A percentile compares a stretch with the other conserved stretches of the same genome.
These are phyloP conservation scores for Coptodon rendalli DNA, from an alignment of 2,113 vertebrate genomes.

Conservation along the genomic window DNA sequence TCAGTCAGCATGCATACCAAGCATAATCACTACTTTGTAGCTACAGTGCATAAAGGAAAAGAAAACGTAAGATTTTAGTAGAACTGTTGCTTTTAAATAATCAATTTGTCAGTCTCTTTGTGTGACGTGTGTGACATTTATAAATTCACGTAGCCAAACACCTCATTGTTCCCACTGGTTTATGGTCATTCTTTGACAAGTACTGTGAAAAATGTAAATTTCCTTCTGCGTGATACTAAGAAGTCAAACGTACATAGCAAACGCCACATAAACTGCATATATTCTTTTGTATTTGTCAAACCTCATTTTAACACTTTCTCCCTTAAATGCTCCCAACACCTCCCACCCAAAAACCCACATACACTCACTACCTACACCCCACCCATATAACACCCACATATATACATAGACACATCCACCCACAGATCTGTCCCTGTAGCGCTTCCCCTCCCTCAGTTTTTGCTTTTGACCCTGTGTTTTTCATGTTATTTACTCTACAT, in stretches of 20 bases:
- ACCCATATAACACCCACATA: constrained; percentile 41
- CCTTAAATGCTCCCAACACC: constrained; percentile 9
- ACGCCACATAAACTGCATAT: background rate
- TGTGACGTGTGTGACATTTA: background rate
- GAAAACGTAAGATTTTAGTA: background rate
- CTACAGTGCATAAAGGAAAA: background rate
- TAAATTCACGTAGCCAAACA: background rate
- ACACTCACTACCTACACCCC: constrained; percentile 8
- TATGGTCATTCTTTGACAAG: background rate
- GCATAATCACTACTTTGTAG: background rate
- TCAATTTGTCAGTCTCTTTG: background rate
- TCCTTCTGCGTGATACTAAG: background rate
- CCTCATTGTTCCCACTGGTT: background rate
- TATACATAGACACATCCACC: background rate
- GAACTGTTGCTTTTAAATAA: background rate
- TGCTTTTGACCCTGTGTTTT: background rate
- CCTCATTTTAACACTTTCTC: background rate
- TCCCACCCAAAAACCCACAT: constrained; percentile 17
- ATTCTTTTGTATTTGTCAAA: background rate
- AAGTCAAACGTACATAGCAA: background rate
- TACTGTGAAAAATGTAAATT: background rate
- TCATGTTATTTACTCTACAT: background rate
- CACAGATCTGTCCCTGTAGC: background rate
- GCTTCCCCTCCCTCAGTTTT: background rate
- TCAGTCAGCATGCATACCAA: background rate